A percentile compares a stretch with the other conserved stretches of the same genome.
Conservation (phyloP, 2,888 invertebrate genomes). For the Agrenia bidenticulata region DNA sequence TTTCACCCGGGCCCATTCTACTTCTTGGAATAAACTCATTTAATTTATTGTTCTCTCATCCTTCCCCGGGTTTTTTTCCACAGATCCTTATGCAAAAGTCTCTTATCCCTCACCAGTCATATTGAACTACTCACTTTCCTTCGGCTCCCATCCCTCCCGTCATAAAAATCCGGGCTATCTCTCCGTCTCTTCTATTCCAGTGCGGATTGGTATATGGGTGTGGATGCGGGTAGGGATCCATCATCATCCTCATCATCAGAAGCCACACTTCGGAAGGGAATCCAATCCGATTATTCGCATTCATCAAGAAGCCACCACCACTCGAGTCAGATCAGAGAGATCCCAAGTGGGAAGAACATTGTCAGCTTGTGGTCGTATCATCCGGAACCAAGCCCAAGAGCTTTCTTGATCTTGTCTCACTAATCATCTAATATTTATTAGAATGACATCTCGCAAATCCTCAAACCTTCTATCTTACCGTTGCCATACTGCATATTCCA, state of each 20-base stretch:
- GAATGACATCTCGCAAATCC: neutral
- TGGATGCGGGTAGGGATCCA: too few species aligned
- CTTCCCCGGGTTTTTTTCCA: neutral
- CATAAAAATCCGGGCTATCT: neutral
- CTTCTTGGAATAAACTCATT: constrained; percentile 8
- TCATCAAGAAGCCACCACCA: constrained; percentile 19
- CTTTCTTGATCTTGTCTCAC: neutral
- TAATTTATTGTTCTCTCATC: constrained; percentile 9
- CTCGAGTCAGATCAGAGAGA: neutral
- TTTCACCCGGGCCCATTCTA: neutral
- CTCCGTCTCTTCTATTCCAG: too few species aligned
- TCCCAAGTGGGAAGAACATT: too few species aligned
- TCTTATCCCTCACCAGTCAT: constrained; percentile 43
- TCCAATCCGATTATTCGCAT: constrained; percentile 47
- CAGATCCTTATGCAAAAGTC: constrained; percentile 29
- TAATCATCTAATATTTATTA: neutral
- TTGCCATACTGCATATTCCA: too few species aligned
- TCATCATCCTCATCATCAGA: too few species aligned
- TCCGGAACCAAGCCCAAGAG: neutral
- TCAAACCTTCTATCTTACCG: neutral
- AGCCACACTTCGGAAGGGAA: constrained; percentile 12
- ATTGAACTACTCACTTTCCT: constrained; percentile 42
- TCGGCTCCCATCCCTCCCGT: neutral
- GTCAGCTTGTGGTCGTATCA: neutral
- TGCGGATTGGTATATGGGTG: too few species aligned